Base-by-base conservation (phyloP, 2,113 vertebrate species). In the Chaetorhynchus papuensis region DNA sequence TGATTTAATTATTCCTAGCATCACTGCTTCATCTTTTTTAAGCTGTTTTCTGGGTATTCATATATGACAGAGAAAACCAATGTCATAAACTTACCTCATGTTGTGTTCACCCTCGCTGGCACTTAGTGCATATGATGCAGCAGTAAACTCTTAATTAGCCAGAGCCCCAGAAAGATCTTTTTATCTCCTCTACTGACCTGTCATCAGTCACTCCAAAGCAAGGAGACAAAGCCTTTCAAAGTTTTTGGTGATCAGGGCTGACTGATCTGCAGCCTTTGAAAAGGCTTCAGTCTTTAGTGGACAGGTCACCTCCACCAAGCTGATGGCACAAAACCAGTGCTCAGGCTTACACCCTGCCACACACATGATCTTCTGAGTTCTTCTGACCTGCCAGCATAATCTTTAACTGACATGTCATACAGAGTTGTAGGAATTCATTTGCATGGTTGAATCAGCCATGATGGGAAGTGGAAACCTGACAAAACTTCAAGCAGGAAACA, bases 401-500 rank as follows among this genome's bases (percentile, higher is more conserved):
- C 86, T 70, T 50, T 74, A 89, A 59, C 64, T n/a, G 64, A 50
- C 31, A 47, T 21, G 52, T 66, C 80, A 35, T 27, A 33, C 17
- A 24, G 90, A 41, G 31, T 47, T 52, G 42, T 12, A 78, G 68
- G 68, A 88, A 90, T 90, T 87, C 13, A 9, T 86, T 77, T 77
- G 49, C 75, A n/a, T 83, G 87, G 84, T 39, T 90, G 90, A 93
- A 86, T 19, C 47, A 77, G 64, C 63, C 69, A 15, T 65, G 87
- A 88, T 0, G 8, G 76, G 83, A 93, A 68, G 83, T 39, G 75
- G 85, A 96, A 94, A 81, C 68, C 85, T 92, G 95, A 91, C 92
- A 96, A 92, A 95, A 63, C 44, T 82, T 96, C 79, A 64, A 86
- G 78, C 35, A 80, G 75, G 88, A 97, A 95, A 81, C 86, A 71